Conservation (phyloP, 2,797 vertebrate genomes). For the Erethizon dorsatum region DNA sequence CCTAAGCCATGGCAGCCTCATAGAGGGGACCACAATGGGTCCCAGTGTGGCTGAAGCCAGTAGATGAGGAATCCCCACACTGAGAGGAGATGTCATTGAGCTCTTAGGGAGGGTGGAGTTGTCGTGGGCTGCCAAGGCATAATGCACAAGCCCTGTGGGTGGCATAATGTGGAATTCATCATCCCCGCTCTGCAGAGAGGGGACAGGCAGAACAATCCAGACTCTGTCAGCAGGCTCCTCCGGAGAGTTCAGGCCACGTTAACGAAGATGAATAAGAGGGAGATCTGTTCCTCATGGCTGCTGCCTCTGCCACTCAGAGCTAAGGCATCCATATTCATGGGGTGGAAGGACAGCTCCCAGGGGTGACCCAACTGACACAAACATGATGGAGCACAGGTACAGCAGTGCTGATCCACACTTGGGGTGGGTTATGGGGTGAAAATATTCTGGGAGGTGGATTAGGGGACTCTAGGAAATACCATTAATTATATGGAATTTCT, state of each 20-base stretch:
- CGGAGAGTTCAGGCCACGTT: slow-evolving; percentile 51
- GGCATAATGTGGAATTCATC: slow-evolving; percentile 83
- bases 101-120: slow-evolving; percentile 8
- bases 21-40: slow-evolving; percentile 58
- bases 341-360: background rate
- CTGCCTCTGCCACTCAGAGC: background rate
- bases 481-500: background rate
- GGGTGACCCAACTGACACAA: background rate
- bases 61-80: background rate
- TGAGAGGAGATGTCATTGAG: slow-evolving; percentile 65
- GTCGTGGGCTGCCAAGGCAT: slow-evolving; percentile 20
- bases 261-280: slow-evolving; percentile 69
- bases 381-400: background rate
- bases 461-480: background rate
- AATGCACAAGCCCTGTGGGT: slow-evolving; percentile 80
- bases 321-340: slow-evolving; percentile 61
- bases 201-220: slow-evolving; percentile 69
- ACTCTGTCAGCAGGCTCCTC: slow-evolving; percentile 60
- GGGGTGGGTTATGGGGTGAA: background rate
- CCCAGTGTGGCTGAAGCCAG: slow-evolving; percentile 44
- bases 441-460: background rate
- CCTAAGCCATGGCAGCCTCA: background rate
- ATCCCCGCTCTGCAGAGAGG: slow-evolving; percentile 27
- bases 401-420: background rate
- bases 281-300: slow-evolving; percentile 9